A percentile compares a stretch with the other conserved stretches of the same genome.
Evolutionary conservation across 1,140 invertebrate genomes (phyloP).

Genomic region (Brachionus rotundiformis): DNA sequence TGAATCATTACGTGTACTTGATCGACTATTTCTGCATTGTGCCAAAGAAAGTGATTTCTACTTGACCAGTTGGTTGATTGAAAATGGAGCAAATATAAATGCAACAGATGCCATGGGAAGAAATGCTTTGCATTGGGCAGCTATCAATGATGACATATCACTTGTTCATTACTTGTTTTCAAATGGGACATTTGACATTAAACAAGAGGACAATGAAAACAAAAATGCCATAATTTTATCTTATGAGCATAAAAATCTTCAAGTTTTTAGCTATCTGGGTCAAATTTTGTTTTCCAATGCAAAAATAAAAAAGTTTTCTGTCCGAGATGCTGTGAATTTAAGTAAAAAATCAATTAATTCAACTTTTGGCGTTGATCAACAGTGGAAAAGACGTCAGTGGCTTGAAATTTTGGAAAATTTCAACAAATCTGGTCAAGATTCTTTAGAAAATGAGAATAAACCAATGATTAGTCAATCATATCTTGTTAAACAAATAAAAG

Average conservation of each 20-base stretch:
- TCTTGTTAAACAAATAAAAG: not conserved
- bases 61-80: not conserved
- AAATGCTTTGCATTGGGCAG: not conserved
- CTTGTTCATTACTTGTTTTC: not conserved
- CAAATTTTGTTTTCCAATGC: not conserved
- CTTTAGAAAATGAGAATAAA: not conserved
- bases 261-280: not conserved
- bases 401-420: conserved; percentile 10
- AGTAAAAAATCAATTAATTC: conserved; percentile 19
- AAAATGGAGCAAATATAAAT: not conserved
- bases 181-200: not conserved
- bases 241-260: not conserved
- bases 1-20: not conserved
- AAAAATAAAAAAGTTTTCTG: not conserved
- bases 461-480: not conserved
- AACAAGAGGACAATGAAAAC: not conserved
- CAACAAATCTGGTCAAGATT: not conserved
- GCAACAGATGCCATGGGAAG: not conserved
- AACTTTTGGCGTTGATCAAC: not conserved
- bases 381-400: conserved; percentile 6
- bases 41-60: not conserved
- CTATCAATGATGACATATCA: not conserved
- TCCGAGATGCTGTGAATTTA: not conserved
- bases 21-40: not conserved
- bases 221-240: not conserved